phyloP scores from a whole-genome alignment of 2,888 invertebrate genomes.

The Apodemia duryi region DNA sequence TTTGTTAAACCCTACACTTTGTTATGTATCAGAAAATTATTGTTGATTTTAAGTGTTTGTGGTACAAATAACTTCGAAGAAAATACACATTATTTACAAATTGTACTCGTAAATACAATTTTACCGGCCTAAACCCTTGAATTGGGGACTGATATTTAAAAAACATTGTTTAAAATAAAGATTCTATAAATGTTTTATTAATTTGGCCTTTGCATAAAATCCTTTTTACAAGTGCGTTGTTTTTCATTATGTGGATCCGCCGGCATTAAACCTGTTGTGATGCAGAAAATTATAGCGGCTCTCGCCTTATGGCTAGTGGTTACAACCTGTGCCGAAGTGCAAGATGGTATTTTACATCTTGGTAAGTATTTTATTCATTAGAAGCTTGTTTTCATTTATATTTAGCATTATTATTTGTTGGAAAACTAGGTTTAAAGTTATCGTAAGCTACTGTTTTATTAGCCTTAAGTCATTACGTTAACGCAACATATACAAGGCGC shows the following conservation, averaged over 20 bases:
- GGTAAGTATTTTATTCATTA: background rate
- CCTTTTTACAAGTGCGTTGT: background rate
- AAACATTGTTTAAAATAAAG: background rate
- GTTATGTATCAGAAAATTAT: background rate
- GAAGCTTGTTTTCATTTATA: background rate
- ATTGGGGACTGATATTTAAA: background rate
- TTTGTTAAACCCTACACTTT: background rate
- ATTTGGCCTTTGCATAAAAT: background rate
- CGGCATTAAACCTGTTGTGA: constrained; percentile 12
- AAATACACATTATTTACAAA: background rate
- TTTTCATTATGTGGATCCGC: constrained; percentile 11
- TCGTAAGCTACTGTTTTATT: no score
- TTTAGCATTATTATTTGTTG: no score
- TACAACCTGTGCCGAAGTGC: background rate
- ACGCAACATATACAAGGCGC: no score
- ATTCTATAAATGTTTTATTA: background rate
- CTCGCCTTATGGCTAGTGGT: constrained; percentile 8
- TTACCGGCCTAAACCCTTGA: background rate
- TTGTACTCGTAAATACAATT: background rate
- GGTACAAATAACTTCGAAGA: background rate
- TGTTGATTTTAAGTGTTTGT: background rate
- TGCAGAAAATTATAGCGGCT: constrained; percentile 8
- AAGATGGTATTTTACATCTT: background rate
- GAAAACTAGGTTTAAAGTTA: no score
- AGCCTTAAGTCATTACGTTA: no score